phyloP scores from a whole-genome alignment of 2,113 vertebrate species.

The Phalacrocorax aristotelis region DNA sequence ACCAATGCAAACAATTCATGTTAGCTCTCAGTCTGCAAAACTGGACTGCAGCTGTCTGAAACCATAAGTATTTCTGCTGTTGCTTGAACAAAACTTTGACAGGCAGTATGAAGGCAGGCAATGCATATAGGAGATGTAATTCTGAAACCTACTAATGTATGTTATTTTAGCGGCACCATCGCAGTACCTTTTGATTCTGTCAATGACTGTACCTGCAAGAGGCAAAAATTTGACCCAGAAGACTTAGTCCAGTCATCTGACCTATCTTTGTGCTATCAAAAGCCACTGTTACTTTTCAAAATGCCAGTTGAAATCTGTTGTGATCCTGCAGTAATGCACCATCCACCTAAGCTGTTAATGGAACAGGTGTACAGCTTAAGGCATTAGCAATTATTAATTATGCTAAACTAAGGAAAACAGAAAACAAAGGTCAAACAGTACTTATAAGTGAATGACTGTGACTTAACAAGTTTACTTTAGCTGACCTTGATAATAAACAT shows the following conservation, averaged over 20 bases:
- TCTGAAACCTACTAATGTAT: not conserved
- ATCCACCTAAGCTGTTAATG: not conserved
- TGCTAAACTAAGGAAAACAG: not conserved
- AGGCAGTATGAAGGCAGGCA: not conserved
- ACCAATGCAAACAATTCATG: not conserved
- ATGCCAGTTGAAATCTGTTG: not conserved
- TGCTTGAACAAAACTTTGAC: not conserved
- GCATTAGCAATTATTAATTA: not conserved
- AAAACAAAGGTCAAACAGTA: not conserved
- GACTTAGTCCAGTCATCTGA: not conserved
- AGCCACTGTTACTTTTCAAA: not conserved
- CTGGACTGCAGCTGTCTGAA: not conserved
- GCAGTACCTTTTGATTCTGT: not conserved
- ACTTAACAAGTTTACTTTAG: not conserved
- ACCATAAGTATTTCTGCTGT: not conserved
- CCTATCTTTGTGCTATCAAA: not conserved
- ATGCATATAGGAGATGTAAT: rapidly evolving
- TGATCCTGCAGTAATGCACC: not conserved
- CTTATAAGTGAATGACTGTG: not conserved
- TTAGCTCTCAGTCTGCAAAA: not conserved
- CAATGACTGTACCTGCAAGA: not conserved
- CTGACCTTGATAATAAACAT: not conserved
- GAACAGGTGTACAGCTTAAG: not conserved
- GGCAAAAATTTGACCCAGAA: not conserved
- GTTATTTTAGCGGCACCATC: not conserved